phyloP scores from a whole-genome alignment of 2,797 vertebrate genomes.

The Megalops cyprinoides region DNA sequence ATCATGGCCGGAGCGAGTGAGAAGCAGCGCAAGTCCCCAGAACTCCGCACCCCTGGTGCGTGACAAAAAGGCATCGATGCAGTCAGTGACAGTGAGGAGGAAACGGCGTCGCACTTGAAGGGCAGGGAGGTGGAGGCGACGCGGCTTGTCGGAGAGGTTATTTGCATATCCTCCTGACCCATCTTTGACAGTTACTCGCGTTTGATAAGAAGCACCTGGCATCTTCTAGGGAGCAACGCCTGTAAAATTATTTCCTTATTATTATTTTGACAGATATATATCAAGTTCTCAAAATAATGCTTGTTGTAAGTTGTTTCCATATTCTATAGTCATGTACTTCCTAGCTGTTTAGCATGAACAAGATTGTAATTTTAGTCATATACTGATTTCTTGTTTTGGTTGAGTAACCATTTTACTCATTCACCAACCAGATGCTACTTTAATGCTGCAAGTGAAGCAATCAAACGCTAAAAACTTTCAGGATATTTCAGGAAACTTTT shows the following conservation, averaged over 20 bases:
- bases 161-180: constrained; percentile 53
- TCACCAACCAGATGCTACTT: no score
- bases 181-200: background rate
- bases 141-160: constrained; percentile 45
- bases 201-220: no score
- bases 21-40: background rate
- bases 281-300: background rate
- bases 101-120: constrained; percentile 18
- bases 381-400: background rate
- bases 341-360: background rate
- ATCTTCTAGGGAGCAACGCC: background rate
- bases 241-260: background rate
- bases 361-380: background rate
- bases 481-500: no score
- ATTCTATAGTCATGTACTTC: background rate
- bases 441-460: background rate
- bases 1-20: constrained; percentile 45
- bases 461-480: background rate
- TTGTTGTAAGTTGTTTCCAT: background rate
- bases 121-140: constrained; percentile 41
- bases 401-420: no score
- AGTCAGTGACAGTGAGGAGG: background rate
- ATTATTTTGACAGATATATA: background rate
- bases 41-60: background rate
- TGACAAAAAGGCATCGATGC: background rate